Conservation (phyloP, 2,113 vertebrate species). For the Junco hyemalis region DNA sequence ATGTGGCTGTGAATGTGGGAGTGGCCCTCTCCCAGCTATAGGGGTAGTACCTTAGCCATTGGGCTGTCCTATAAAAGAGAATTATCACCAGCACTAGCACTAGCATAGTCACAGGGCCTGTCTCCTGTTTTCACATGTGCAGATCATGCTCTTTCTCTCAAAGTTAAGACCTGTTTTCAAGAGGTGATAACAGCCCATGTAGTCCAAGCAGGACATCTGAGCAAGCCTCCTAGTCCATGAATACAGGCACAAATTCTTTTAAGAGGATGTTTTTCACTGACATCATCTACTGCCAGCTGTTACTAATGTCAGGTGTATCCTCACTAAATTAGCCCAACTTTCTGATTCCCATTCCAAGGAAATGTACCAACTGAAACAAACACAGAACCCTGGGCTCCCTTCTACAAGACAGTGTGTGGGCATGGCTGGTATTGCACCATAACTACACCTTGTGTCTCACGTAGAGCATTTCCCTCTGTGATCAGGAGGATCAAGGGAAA, state of each 20-base stretch:
- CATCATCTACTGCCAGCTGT: background rate
- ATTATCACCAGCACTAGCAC: background rate
- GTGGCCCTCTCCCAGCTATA: background rate
- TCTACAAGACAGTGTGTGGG: accelerated
- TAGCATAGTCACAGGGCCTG: background rate
- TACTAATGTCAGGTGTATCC: background rate
- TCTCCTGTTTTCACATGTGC: background rate
- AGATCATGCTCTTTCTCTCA: background rate
- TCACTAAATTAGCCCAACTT: background rate
- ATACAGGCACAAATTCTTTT: background rate
- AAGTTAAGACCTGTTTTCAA: background rate
- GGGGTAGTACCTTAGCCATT: background rate
- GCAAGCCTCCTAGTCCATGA: background rate
- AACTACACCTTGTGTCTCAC: background rate
- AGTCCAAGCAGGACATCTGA: background rate
- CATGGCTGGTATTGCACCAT: background rate
- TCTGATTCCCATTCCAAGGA: background rate
- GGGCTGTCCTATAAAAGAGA: background rate
- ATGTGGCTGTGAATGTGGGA: background rate
- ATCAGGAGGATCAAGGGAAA: background rate
- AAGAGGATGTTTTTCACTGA: background rate
- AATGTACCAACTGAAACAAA: background rate
- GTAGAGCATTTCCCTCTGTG: background rate
- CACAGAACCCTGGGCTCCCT: background rate
- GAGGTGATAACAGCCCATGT: background rate